phyloP scores from a whole-genome alignment of 2,113 vertebrate genomes.

The Festucalex cinctus region DNA sequence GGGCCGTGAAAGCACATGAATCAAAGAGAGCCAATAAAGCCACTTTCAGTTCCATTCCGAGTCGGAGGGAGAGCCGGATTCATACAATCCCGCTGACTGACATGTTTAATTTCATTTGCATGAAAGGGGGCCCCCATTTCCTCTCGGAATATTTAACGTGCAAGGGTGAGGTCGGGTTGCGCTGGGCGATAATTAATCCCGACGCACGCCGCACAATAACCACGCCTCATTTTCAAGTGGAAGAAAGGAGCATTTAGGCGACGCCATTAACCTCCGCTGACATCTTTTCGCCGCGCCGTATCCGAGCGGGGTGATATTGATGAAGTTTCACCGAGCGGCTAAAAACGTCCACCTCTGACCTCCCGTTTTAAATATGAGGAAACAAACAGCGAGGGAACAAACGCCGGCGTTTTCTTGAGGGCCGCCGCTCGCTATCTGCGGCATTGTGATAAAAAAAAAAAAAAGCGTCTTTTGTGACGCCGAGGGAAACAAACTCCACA shows the following conservation, averaged over 20 bases:
- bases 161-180: slow-evolving; percentile 56
- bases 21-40: slow-evolving; percentile 62
- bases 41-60: slow-evolving; percentile 36
- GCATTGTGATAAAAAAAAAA: slow-evolving; percentile 42
- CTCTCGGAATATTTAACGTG: slow-evolving; percentile 66
- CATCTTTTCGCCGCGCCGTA: slow-evolving; percentile 45
- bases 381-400: slow-evolving; percentile 19
- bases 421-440: slow-evolving; percentile 58
- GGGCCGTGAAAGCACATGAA: slow-evolving; percentile 51
- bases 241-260: slow-evolving; percentile 51
- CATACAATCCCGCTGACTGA: slow-evolving; percentile 70
- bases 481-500: slow-evolving; percentile 57
- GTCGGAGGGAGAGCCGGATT: slow-evolving; percentile 36
- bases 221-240: slow-evolving; percentile 44
- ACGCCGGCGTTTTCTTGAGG: slow-evolving; percentile 35
- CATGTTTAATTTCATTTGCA: slow-evolving; percentile 76
- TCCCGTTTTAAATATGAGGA: slow-evolving; percentile 4
- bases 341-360: neutral
- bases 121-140: slow-evolving; percentile 68
- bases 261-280: slow-evolving; percentile 64
- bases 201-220: slow-evolving; percentile 65
- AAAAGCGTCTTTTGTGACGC: slow-evolving; percentile 50
- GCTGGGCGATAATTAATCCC: slow-evolving; percentile 72
- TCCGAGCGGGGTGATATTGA: slow-evolving; percentile 53
- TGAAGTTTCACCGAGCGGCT: slow-evolving; percentile 37